Percentiles rank a stretch among this genome's conserved stretches.
Conservation (phyloP, 1,140 invertebrate genomes). For the Drosophila tsacasi region DNA sequence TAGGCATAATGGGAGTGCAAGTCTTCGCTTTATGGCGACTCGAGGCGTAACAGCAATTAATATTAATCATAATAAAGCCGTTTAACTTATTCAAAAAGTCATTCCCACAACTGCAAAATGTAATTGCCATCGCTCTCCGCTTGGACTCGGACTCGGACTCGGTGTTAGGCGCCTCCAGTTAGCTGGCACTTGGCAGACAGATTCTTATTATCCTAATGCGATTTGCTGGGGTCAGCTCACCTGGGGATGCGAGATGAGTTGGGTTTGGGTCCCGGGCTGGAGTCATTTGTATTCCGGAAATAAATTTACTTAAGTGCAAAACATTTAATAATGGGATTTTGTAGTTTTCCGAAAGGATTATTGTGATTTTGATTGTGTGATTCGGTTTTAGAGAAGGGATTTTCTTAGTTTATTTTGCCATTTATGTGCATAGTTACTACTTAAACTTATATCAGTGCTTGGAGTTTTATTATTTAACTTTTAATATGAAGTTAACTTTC, state of each 20-base stretch:
- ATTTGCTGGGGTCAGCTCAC: slow-evolving; percentile 14
- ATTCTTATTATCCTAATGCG: slow-evolving; percentile 32
- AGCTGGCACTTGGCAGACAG: slow-evolving; percentile 1
- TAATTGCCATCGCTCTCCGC: slow-evolving; percentile 8
- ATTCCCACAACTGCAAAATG: slow-evolving; percentile 34
- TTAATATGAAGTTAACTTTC: too few relatives aligned
- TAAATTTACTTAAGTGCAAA: slow-evolving; percentile 10
- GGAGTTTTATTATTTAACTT: background rate
- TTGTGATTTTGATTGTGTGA: background rate
- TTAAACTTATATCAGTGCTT: background rate
- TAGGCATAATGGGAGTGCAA: slow-evolving; percentile 47
- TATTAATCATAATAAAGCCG: slow-evolving; percentile 44
- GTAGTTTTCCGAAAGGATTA: background rate
- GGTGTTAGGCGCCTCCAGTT: background rate
- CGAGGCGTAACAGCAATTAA: slow-evolving; percentile 27
- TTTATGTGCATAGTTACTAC: background rate
- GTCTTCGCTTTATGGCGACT: slow-evolving; percentile 36
- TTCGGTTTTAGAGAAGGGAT: background rate
- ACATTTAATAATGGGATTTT: slow-evolving; percentile 10
- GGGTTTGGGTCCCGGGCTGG: slow-evolving; percentile 9
- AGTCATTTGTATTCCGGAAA: slow-evolving; percentile 3
- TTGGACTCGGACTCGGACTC: background rate
- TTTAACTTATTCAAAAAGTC: slow-evolving; percentile 46
- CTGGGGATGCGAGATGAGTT: slow-evolving; percentile 28
- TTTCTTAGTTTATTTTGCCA: background rate